Base-by-base conservation (phyloP, 2,113 vertebrate genomes). In the Struthio camelus region DNA sequence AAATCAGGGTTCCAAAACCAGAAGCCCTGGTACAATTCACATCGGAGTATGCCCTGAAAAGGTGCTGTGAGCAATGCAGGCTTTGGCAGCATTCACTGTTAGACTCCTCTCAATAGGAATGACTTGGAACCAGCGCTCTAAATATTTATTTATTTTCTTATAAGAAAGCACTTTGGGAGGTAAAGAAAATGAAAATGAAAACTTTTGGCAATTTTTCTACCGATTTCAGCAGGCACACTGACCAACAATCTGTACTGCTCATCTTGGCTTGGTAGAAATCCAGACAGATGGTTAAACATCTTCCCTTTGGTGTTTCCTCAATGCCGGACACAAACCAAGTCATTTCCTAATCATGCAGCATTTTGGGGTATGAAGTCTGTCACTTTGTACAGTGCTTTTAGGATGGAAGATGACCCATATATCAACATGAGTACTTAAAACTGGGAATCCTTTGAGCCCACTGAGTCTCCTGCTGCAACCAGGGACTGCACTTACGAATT, bases 201-300 rank as follows among this genome's bases (percentile, higher is more conserved):
- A 54, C 10, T 80, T 87, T 16, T 56, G 58, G 66, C 18, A 27
- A 36, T 87, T 91, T 89, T 94, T 58, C 64, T 83, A 23, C 34
- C 66, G 3, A 22, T 80, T 91, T 83, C 80, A 62, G 34, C 75
- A 93, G 71, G 2, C 51, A 97, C 82, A 90, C 59, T 94, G 82
- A 72, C 23, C 58, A 38, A 65, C 36, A 73, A 67, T 94, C 50
- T 91, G 79, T 85, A 20, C 53, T 66, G 59, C 54, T 94, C 64
- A 69, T 83, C 85, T 70, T 59, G 85, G 67, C 59, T 83, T 88
- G 93, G 82, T 38, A 80, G 76, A 71, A 86, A 86, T 86, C 65
- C 95, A 92, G 86, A 30, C 77, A 81, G 84, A 92, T 87, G 89
- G 86, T 90, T 92, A 86, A 90, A 81, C 34, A 83, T 85, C 87